These are phyloP conservation scores for Prionace glauca DNA, from an alignment of 2,797 vertebrate genomes.

Conservation along the genomic window DNA sequence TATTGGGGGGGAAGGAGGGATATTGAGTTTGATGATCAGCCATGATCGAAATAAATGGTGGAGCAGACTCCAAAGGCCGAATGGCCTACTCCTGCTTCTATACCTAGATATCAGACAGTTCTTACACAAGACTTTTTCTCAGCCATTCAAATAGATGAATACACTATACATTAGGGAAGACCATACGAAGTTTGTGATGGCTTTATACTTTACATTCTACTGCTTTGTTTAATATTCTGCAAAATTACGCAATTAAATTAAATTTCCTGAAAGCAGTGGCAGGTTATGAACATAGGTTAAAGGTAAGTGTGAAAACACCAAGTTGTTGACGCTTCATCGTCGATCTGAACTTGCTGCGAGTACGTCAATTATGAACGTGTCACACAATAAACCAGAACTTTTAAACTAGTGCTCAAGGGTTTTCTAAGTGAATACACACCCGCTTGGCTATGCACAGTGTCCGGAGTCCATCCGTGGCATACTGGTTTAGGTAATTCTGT, in stretches of 20 bases:
- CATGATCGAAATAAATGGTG: too few species aligned
- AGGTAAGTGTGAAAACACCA: neutral
- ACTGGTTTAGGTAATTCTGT: conserved; percentile 86
- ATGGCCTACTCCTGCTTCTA: too few species aligned
- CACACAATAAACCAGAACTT: neutral
- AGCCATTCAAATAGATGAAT: neutral
- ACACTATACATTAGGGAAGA: neutral
- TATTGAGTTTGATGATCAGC: too few species aligned
- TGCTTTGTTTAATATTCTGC: neutral
- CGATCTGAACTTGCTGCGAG: conserved; percentile 34
- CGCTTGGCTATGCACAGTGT: conserved; percentile 94
- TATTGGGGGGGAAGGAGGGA: too few species aligned
- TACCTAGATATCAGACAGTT: neutral
- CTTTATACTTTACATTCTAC: neutral
- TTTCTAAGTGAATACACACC: conserved; percentile 59
- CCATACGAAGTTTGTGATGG: neutral
- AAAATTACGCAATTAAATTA: neutral
- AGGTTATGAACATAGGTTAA: neutral
- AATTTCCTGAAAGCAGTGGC: neutral
- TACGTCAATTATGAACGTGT: neutral
- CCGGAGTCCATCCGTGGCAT: conserved; percentile 84
- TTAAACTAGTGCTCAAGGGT: neutral
- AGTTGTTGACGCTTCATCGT: neutral
- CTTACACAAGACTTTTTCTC: neutral
- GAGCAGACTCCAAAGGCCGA: too few species aligned